Evolutionary conservation across 2,113 vertebrate genomes (phyloP).

Genomic region (Ophiodon elongatus): DNA sequence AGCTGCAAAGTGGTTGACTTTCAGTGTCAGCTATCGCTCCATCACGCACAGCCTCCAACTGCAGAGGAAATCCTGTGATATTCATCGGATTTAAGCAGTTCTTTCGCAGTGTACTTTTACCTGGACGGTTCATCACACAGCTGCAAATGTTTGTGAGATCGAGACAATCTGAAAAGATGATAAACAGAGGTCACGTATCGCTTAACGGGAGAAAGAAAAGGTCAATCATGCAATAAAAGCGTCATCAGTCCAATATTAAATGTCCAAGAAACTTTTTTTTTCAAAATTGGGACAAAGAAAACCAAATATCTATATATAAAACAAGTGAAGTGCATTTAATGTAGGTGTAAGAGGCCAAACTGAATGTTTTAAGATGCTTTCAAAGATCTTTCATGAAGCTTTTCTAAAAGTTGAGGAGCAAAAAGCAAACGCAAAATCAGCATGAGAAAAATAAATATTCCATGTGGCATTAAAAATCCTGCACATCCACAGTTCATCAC

Average conservation of each 20-base stretch:
- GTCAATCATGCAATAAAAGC: neutral
- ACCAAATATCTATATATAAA: neutral
- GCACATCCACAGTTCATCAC: neutral
- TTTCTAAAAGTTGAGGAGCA: neutral
- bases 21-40: no score
- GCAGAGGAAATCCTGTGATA: neutral
- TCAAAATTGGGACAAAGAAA: neutral
- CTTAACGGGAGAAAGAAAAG: neutral
- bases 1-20: no score
- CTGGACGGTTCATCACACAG: no score
- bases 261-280: neutral
- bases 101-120: no score
- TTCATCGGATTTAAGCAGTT: neutral
- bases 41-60: no score
- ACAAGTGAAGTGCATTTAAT: neutral
- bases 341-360: no score
- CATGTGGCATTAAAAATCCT: no score
- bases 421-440: neutral
- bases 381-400: slow-evolving; percentile 1
- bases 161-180: neutral
- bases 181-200: no score
- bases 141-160: neutral
- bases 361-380: neutral
- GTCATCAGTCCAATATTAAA: neutral
- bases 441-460: no score